Evolutionary conservation across 37 sponge, comb jelly and placozoan genomes (phyloP).

Genomic region (Eunapius fragilis): DNA sequence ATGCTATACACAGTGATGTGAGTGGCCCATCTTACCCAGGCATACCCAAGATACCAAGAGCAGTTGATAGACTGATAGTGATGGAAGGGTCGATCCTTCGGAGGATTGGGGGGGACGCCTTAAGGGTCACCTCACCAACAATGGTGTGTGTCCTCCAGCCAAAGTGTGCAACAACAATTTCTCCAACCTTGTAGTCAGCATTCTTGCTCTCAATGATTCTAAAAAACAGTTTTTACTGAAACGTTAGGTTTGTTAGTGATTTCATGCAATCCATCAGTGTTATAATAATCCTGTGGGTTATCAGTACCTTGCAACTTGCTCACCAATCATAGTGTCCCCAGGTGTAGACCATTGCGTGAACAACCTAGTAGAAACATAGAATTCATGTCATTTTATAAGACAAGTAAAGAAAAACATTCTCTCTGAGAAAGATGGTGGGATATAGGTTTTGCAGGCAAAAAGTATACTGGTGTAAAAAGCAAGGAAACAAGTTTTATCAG

Average conservation of each 20-base stretch:
- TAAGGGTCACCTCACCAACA: background rate
- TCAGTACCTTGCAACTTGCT: slow-evolving; percentile 81
- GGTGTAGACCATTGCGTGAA: background rate
- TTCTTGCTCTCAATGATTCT: slow-evolving; percentile 79
- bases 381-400: no score
- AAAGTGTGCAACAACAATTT: slow-evolving; percentile 45
- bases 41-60: slow-evolving; percentile 82
- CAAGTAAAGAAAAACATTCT: no score
- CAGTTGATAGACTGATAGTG: slow-evolving; percentile 27
- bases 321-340: slow-evolving; percentile 76
- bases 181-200: slow-evolving; percentile 65
- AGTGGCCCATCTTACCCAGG: slow-evolving; percentile 90
- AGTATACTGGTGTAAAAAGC: no score
- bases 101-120: background rate
- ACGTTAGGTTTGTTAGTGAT: no score
- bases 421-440: no score
- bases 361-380: no score
- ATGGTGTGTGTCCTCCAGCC: slow-evolving; percentile 81
- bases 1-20: background rate
- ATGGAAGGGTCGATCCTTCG: slow-evolving; percentile 36
- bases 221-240: background rate
- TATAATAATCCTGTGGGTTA: background rate
- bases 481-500: no score
- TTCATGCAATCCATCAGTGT: no score
- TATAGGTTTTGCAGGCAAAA: no score